phyloP scores from a whole-genome alignment of 2,888 invertebrate species.

The Eilema griseolum region DNA sequence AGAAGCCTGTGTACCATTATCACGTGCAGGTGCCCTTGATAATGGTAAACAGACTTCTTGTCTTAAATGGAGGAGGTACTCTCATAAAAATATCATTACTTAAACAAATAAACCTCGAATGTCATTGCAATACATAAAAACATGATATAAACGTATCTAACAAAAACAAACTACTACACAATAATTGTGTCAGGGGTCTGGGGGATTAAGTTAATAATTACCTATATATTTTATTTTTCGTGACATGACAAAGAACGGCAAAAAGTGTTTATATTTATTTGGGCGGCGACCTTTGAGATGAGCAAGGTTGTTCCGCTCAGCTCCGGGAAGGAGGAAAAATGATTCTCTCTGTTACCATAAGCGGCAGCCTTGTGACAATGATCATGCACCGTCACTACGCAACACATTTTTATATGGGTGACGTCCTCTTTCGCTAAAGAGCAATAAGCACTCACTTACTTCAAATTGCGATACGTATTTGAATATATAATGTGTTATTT shows the following conservation, averaged over 20 bases:
- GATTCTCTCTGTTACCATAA: constrained; percentile 65
- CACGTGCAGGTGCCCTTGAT: too few relatives aligned
- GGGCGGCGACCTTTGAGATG: constrained; percentile 71
- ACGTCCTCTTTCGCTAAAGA: constrained; percentile 30
- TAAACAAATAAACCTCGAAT: constrained; percentile 8
- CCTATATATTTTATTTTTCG: constrained; percentile 42
- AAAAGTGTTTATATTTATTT: constrained; percentile 68
- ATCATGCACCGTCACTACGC: constrained; percentile 46
- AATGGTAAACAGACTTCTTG: too few relatives aligned
- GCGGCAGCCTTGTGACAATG: constrained; percentile 74
- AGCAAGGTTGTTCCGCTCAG: constrained; percentile 79
- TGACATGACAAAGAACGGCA: constrained; percentile 55
- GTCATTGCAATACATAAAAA: constrained; percentile 19
- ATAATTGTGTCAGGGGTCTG: constrained; percentile 24
- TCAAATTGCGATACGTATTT: not conserved
- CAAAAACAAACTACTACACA: constrained; percentile 37
- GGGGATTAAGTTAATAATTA: constrained; percentile 28
- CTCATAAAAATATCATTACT: not conserved
- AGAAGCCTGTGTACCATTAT: not conserved
- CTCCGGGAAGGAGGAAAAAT: constrained; percentile 78
- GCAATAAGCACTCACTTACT: not conserved
- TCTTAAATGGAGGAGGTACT: too few relatives aligned
- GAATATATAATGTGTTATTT: too few relatives aligned
- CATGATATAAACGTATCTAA: constrained; percentile 27
- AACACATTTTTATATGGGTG: constrained; percentile 42